These are phyloP conservation scores for Eristalis pertinax DNA, from an alignment of 2,888 invertebrate species.

Conservation along the genomic window DNA sequence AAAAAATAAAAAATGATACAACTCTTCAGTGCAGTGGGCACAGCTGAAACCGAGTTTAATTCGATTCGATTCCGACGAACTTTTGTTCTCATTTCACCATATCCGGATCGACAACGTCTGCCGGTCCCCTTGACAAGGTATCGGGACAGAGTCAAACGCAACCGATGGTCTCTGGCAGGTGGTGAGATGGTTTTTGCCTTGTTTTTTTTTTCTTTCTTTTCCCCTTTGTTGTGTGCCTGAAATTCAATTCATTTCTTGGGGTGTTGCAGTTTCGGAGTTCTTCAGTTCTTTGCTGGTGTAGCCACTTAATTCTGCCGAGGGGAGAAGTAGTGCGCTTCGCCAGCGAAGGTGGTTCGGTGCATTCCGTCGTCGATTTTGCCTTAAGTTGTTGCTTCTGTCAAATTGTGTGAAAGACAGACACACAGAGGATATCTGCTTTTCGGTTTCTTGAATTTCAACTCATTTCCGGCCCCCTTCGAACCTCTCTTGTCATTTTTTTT, in stretches of 20 bases:
- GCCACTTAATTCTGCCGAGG: constrained; percentile 47
- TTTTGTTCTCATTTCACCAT: constrained; percentile 55
- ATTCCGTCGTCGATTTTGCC: too few species aligned
- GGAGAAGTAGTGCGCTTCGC: too few species aligned
- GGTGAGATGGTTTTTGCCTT: constrained; percentile 39
- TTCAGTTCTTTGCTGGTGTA: constrained; percentile 30
- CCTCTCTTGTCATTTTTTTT: too few species aligned
- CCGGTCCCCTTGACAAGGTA: not conserved
- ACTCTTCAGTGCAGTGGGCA: not conserved
- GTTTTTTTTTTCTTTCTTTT: constrained; percentile 29
- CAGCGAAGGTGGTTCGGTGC: too few species aligned
- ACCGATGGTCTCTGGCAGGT: constrained; percentile 43
- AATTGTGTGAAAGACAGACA: not conserved
- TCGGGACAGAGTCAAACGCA: not conserved
- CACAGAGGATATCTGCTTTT: constrained; percentile 6
- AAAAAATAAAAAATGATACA: constrained; percentile 6
- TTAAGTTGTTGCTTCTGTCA: too few species aligned
- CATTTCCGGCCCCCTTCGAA: not conserved
- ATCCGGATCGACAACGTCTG: not conserved
- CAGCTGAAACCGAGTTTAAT: constrained; percentile 34
- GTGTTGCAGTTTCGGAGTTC: constrained; percentile 25
- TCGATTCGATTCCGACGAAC: constrained; percentile 57
- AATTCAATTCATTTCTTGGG: constrained; percentile 58
- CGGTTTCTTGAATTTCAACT: not conserved
- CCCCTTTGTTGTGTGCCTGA: constrained; percentile 28